These are phyloP conservation scores for Hemistola chrysoprasaria DNA, from an alignment of 2,888 invertebrate species.

Conservation along the genomic window DNA sequence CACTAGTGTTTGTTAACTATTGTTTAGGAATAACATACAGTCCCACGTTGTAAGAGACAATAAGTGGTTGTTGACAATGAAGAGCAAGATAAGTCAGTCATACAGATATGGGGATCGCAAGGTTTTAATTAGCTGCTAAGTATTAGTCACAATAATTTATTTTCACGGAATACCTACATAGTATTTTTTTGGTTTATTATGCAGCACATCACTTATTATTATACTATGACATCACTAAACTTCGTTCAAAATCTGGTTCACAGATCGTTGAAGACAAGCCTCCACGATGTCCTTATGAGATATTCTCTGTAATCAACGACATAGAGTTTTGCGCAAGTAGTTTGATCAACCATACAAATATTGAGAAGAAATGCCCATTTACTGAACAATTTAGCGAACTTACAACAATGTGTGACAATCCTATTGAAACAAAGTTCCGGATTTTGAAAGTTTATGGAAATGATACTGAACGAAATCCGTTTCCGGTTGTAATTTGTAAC, in stretches of 20 bases:
- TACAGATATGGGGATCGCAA: too few relatives aligned
- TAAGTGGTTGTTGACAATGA: too few relatives aligned
- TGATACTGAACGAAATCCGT: slow-evolving; percentile 26
- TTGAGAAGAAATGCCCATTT: slow-evolving; percentile 34
- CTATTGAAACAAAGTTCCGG: slow-evolving; percentile 49
- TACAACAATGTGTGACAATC: slow-evolving; percentile 47
- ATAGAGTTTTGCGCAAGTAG: slow-evolving; percentile 42
- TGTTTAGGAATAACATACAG: too few relatives aligned
- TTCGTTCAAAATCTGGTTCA: slow-evolving; percentile 22
- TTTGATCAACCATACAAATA: slow-evolving; percentile 28
- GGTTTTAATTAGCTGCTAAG: too few relatives aligned
- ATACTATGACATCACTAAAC: slow-evolving; percentile 13
- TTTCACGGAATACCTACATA: too few relatives aligned
- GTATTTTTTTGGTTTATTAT: too few relatives aligned
- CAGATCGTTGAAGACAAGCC: slow-evolving; percentile 54
- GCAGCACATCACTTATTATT: too few relatives aligned
- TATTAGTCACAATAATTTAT: too few relatives aligned
- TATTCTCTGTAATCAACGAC: slow-evolving; percentile 42
- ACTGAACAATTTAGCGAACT: slow-evolving; percentile 39
- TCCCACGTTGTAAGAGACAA: too few relatives aligned
- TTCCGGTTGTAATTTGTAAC: slow-evolving; percentile 42
- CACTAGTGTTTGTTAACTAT: too few relatives aligned
- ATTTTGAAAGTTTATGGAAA: slow-evolving; percentile 29
- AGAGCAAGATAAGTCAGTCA: too few relatives aligned
- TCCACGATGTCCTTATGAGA: slow-evolving; percentile 55